Conservation (phyloP, 1,140 invertebrate genomes). For the Aleiodes sp. region DNA sequence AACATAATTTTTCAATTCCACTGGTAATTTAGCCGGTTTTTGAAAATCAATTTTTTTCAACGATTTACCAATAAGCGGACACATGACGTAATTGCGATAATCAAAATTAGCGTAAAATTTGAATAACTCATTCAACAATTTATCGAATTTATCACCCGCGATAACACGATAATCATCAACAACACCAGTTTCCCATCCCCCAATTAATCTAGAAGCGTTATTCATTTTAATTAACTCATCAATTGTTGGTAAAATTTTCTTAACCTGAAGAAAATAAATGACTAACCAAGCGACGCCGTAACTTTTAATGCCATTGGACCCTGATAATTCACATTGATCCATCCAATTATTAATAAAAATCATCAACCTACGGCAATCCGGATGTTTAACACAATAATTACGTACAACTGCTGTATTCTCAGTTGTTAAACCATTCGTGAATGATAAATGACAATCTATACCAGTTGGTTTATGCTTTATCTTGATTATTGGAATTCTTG, state of each 20-base stretch:
- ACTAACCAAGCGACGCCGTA: slow-evolving; percentile 49
- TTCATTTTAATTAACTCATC: slow-evolving; percentile 37
- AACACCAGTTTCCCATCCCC: slow-evolving; percentile 42
- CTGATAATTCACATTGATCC: slow-evolving; percentile 34
- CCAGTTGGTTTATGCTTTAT: slow-evolving; percentile 58
- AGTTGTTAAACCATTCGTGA: slow-evolving; percentile 67
- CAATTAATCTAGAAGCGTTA: slow-evolving; percentile 37
- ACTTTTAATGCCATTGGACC: slow-evolving; percentile 40
- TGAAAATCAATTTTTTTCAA: slow-evolving; percentile 45
- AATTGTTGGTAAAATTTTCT: slow-evolving; percentile 49
- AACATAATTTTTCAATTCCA: slow-evolving; percentile 45
- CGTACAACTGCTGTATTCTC: slow-evolving; percentile 67
- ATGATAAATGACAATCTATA: slow-evolving; percentile 69
- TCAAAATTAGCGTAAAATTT: slow-evolving; percentile 63
- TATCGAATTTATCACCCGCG: slow-evolving; percentile 22
- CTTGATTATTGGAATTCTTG: slow-evolving; percentile 69
- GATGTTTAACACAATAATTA: slow-evolving; percentile 55
- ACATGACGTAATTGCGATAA: slow-evolving; percentile 61
- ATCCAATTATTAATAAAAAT: slow-evolving; percentile 67
- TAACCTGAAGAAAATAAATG: slow-evolving; percentile 53
- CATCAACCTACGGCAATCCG: slow-evolving; percentile 53
- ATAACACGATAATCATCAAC: background rate
- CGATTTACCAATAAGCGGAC: slow-evolving; percentile 61
- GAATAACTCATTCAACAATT: slow-evolving; percentile 65
- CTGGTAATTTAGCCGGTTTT: slow-evolving; percentile 45